Base-by-base conservation (phyloP, 2,113 vertebrate genomes). In the Sorex fumeus region DNA sequence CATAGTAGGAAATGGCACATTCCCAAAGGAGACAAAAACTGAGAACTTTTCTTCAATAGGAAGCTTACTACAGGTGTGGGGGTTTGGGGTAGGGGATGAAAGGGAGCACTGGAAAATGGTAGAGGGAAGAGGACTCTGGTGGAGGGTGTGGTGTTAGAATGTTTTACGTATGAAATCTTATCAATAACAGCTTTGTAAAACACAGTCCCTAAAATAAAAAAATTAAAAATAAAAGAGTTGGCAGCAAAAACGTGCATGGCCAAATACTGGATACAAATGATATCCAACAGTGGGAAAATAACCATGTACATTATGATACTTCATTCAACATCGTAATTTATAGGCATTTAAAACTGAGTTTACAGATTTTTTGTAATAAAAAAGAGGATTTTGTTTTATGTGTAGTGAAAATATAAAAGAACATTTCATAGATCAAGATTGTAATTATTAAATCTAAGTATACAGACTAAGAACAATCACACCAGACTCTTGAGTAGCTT, bases 401-500 rank as follows among this genome's bases (percentile, higher is more conserved):
- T 84, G 77, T 64, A 66, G 72, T 84, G n/a, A 90, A 75, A 95
- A 66, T 12, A 11, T 21, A 72, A n/a, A 71, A 64, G 45, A 91
- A 72, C 53, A 92, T 76, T 80, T 2, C 11, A 30, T 30, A 84
- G 53, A 50, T 6, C 10, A 32, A 23, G 15, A 30, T 77, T 71
- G 9, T 83, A 60, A 75, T 69, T 76, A 45, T 79, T 79, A 83
- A 60, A 86, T 2, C 15, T 15, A 66, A 34, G 7, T 57, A 25
- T 43, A 75, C 69, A 91, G 36, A 78, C 30, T 16, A 43, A 23
- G 6, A 57, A 5, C 12, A 91, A 77, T 80, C 32, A 88, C 45
- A 69, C 2, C 1, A 76, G 27, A 77, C 19, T 66, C 0, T 62
- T 62, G 71, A 32, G 10, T 28, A 53, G 12, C 21, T 91, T 70